phyloP scores from a whole-genome alignment of 2,888 invertebrate genomes.

The Sicus ferrugineus region DNA sequence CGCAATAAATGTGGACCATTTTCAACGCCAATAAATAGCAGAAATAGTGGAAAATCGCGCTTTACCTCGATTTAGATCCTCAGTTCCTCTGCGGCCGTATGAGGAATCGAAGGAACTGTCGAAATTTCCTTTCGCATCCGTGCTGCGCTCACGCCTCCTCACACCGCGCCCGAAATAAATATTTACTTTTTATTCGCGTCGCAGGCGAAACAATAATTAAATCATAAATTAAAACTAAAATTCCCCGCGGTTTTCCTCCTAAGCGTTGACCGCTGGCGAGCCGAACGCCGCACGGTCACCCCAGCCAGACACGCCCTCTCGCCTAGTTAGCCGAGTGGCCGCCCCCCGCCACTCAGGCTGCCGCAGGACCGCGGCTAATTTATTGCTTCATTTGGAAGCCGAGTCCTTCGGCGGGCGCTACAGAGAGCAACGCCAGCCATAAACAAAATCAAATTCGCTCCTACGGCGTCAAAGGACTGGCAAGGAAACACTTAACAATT shows the following conservation, averaged over 20 bases:
- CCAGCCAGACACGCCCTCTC: background rate
- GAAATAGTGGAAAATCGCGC: no score
- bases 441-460: conserved; percentile 10
- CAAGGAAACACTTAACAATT: conserved; percentile 24
- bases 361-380: conserved; percentile 5
- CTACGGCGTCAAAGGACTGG: background rate
- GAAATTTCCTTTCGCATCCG: no score
- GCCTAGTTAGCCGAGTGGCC: background rate
- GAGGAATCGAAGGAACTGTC: no score
- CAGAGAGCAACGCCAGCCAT: background rate
- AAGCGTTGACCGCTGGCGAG: background rate
- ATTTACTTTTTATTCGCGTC: background rate
- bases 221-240: conserved; percentile 18
- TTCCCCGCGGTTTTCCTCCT: background rate
- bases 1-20: no score
- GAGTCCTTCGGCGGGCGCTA: background rate
- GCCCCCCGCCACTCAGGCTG: background rate
- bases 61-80: no score
- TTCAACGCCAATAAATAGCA: no score
- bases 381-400: conserved; percentile 21
- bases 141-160: no score
- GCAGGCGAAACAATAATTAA: conserved; percentile 26
- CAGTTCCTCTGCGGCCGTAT: no score
- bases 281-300: background rate
- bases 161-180: background rate